These are phyloP conservation scores for Torymus texanus DNA, from an alignment of 2,888 invertebrate species.

Conservation along the genomic window DNA sequence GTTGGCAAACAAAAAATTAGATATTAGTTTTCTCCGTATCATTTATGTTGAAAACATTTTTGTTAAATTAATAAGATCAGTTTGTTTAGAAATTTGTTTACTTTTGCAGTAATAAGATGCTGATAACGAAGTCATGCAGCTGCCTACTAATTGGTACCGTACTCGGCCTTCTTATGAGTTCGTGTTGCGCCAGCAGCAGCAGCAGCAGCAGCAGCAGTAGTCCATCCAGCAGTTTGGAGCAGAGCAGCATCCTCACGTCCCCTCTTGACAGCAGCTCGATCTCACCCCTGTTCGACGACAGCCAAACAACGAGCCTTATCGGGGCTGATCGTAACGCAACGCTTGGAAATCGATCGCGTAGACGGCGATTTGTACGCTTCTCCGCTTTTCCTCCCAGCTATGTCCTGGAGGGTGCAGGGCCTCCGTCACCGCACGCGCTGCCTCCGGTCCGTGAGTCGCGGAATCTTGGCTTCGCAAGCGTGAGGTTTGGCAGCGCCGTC, in stretches of 20 bases:
- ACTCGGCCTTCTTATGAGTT: constrained; percentile 60
- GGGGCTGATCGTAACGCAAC: not conserved
- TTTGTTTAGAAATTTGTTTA: not conserved
- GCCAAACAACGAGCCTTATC: too few species aligned
- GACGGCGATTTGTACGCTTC: constrained; percentile 68
- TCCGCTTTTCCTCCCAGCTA: constrained; percentile 63
- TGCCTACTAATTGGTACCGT: constrained; percentile 68
- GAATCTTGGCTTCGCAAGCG: constrained; percentile 57
- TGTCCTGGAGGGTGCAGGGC: constrained; percentile 62
- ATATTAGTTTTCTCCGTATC: too few species aligned
- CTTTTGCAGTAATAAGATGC: constrained; percentile 65
- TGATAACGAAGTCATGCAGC: constrained; percentile 66
- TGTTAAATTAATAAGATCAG: too few species aligned
- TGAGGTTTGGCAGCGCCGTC: constrained; percentile 61
- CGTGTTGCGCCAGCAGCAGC: constrained; percentile 12
- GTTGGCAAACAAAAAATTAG: too few species aligned
- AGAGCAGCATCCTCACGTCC: not conserved
- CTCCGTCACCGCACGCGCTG: constrained; percentile 37
- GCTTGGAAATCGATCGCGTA: constrained; percentile 52
- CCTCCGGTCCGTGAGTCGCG: constrained; percentile 52
- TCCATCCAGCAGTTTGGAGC: not conserved
- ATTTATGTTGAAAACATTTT: too few species aligned
- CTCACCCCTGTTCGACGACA: constrained; percentile 42
- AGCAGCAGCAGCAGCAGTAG: not conserved
- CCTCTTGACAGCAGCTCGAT: not conserved